These are phyloP conservation scores for Calliopsis andreniformis DNA, from an alignment of 1,140 invertebrate genomes.

Conservation along the genomic window DNA sequence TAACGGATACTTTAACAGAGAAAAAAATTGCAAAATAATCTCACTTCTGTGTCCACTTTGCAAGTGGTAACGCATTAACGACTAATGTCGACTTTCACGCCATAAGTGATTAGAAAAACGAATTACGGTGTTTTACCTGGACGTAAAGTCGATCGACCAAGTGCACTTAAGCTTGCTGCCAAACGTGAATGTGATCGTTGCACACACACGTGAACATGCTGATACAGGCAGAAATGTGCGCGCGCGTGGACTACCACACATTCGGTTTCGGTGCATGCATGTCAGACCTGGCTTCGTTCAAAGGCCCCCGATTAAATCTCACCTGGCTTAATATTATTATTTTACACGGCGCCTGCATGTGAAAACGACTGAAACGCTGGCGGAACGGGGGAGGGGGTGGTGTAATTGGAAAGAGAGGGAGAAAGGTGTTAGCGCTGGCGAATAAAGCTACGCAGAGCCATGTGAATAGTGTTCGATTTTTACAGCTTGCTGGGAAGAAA, in stretches of 20 bases:
- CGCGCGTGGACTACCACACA: conserved; percentile 14
- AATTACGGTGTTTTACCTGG: background rate
- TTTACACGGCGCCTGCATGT: conserved; percentile 59
- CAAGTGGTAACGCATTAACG: no score
- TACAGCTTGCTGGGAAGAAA: background rate
- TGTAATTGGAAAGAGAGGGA: conserved; percentile 9
- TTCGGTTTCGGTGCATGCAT: conserved; percentile 52
- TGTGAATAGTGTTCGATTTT: conserved; percentile 18
- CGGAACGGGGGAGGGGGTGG: background rate
- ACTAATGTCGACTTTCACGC: background rate
- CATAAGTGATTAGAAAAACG: conserved; percentile 3
- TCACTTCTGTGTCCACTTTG: no score
- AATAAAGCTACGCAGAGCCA: conserved; percentile 6
- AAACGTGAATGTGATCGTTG: conserved; percentile 29
- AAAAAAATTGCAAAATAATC: no score
- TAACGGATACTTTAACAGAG: no score
- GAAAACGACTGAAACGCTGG: conserved; percentile 14
- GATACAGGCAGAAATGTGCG: background rate
- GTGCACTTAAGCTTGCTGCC: conserved; percentile 15
- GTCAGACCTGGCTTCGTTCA: conserved; percentile 65
- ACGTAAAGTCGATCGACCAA: conserved; percentile 38
- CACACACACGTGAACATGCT: background rate
- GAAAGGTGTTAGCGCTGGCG: conserved; percentile 8
- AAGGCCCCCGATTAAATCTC: conserved; percentile 69
- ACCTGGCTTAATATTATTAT: conserved; percentile 71